Base-by-base conservation (phyloP, 2,888 invertebrate genomes). In the Andricus curvator region DNA sequence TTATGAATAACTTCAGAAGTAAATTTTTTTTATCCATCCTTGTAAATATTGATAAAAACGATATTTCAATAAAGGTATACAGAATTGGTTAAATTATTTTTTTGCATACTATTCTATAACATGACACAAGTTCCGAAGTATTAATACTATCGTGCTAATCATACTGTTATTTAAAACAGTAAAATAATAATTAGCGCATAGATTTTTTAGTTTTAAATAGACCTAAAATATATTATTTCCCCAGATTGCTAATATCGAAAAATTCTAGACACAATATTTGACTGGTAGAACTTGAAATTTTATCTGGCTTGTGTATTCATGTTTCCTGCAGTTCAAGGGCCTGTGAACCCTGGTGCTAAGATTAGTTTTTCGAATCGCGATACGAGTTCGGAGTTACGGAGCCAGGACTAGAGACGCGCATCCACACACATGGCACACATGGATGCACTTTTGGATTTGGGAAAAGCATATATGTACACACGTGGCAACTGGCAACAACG, bases 401-500 rank as follows among this genome's bases (percentile, higher is more conserved):
- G 56, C 62, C 62, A 62, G 62, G 62, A 15, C 62, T 25, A 62
- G 62, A 62, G n/a, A 22, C 25, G n/a, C 25, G 62, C 62, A 62
- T 62, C 25, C 62, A n/a, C 62, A 62, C 62, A 62, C 13, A 62
- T 25, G 25, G 62, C 62, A 62, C 62, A 62, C 22, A 62, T 62
- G 62, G 37, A 37, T 67, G 67, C 67, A 67, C 37, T 67, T 67
- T 67, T 67, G 37, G 33, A 66, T 33, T 37, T 66, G 66, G 66
- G 67, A 67, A 67, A 67, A 67, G 67, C 37, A 37, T 67, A 67
- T 67, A 67, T 67, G 67, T 37, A 67, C 67, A 67, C 67, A 67
- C n/a, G 67, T 67, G 67, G 67, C 67, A 41, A 48, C 48, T 66
- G 66, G 66, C 66, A 66, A 66, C 66, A 66, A 33, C 67, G 67